Evolutionary conservation across 2,888 invertebrate genomes (phyloP).

Genomic region (Idaea aversata): DNA sequence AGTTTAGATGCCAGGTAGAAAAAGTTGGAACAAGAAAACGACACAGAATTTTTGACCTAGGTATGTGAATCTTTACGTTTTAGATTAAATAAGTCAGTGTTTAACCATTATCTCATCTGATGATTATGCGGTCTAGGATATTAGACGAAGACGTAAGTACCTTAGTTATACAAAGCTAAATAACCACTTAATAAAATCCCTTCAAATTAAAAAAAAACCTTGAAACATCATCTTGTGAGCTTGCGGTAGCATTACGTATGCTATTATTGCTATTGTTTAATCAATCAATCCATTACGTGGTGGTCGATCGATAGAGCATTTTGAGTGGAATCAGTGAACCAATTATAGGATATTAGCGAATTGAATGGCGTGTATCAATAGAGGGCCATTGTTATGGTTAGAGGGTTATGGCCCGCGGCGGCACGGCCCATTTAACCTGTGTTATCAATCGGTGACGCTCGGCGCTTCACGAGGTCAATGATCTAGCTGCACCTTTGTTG

Average conservation of each 20-base stretch:
- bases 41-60: too few relatives aligned
- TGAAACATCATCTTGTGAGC: neutral
- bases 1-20: neutral
- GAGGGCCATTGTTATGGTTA: conserved; percentile 58
- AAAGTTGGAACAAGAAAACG: neutral
- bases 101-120: too few relatives aligned
- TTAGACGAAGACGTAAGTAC: too few relatives aligned
- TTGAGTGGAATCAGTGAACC: conserved; percentile 65
- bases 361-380: conserved; percentile 70
- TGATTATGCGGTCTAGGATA: too few relatives aligned
- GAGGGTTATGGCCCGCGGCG: conserved; percentile 31
- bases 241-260: neutral
- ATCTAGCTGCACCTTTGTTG: conserved; percentile 42
- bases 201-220: neutral
- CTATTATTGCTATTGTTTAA: neutral
- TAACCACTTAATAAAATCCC: too few relatives aligned
- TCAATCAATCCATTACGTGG: neutral
- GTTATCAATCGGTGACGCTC: conserved; percentile 63
- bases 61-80: too few relatives aligned
- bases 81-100: too few relatives aligned
- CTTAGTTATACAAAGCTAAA: too few relatives aligned
- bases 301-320: conserved; percentile 34
- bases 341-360: conserved; percentile 72
- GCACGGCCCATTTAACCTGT: conserved; percentile 67
- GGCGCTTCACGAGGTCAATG: conserved; percentile 59